Base-by-base conservation (phyloP, 2,797 vertebrate genomes). In the Natrix natrix region DNA sequence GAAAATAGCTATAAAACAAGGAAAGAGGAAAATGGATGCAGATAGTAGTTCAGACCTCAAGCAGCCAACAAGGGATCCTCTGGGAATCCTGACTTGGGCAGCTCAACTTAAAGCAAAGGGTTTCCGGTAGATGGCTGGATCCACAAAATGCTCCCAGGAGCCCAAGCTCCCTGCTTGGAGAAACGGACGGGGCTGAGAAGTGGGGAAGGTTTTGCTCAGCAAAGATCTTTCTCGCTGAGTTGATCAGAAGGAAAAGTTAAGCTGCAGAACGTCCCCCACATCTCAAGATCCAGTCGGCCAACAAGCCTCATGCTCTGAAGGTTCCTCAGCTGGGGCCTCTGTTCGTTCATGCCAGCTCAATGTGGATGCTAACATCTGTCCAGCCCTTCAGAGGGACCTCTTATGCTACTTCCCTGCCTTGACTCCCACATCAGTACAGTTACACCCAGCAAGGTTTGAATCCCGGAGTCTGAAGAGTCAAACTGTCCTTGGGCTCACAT, bases 1-100 rank as follows among this genome's bases (percentile, higher is more conserved):
- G 97, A 99, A 99, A 94, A 99, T 99, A 0, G 99, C 99, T 99
- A 98, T 74, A 8, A 32, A 32, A 86, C 66, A 63, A 91, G 61
- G 8, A 93, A 26, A 86, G 5, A 4, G 22, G 26, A 5, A 60
- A 20, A 28, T 10, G 16, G 54, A 16, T 83, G 37, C 37, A 48
- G 37, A 83, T 3, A n/a, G 28, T 66, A n/a, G 37, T 43, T 11
- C 74, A 56, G 86, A 16, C 86, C 32, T 57, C 87, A 88, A 83
- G 87, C 3, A 5, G 17, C n/a, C 37, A 7, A 59, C 11, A 0
- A 26, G 28, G 54, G 86, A 3, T 1, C 13, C 1, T 4, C 43
- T 48, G 54, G 22, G 13, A 12, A 61, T 32, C 11, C 7, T 17
- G 0, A 12, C 56, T 32, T 28, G 13, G 86, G 55, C 55, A n/a